Evolutionary conservation across 2,797 vertebrate species (phyloP).

Genomic region (Nyctalus aviator): DNA sequence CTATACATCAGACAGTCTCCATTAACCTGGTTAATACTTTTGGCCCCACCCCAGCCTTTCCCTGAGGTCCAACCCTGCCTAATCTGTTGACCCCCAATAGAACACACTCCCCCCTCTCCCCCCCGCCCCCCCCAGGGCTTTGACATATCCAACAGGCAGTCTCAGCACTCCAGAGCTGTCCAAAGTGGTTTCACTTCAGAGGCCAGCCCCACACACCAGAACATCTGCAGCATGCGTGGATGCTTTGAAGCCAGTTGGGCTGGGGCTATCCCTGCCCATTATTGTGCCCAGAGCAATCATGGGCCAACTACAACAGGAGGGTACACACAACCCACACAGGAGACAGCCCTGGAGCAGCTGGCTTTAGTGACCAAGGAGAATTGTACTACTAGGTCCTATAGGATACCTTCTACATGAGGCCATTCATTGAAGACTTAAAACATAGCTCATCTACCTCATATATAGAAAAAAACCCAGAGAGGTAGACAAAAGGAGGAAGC

Average conservation of each 20-base stretch:
- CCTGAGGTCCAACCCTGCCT: not conserved
- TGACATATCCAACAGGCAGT: not conserved
- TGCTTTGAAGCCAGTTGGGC: not conserved
- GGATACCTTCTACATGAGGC: not conserved
- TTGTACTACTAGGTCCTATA: not conserved
- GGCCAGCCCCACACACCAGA: not conserved
- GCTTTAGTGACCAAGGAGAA: not conserved
- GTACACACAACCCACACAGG: not conserved
- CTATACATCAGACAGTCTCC: not conserved
- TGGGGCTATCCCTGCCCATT: not conserved
- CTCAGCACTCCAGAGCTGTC: not conserved
- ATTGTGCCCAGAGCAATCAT: not conserved
- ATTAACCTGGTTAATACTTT: not conserved
- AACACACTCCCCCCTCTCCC: not conserved
- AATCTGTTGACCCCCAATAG: not conserved
- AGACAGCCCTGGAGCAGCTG: not conserved
- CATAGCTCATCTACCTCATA: not conserved
- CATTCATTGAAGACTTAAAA: not conserved
- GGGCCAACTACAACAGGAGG: not conserved
- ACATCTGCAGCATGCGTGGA: not conserved
- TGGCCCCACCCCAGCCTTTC: not conserved
- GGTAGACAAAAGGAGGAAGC: not conserved
- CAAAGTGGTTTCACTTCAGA: not conserved
- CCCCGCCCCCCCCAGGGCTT: not conserved
- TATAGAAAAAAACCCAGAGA: not conserved